Evolutionary conservation across 2,888 invertebrate genomes (phyloP).

Genomic region (Chirona hameri): DNA sequence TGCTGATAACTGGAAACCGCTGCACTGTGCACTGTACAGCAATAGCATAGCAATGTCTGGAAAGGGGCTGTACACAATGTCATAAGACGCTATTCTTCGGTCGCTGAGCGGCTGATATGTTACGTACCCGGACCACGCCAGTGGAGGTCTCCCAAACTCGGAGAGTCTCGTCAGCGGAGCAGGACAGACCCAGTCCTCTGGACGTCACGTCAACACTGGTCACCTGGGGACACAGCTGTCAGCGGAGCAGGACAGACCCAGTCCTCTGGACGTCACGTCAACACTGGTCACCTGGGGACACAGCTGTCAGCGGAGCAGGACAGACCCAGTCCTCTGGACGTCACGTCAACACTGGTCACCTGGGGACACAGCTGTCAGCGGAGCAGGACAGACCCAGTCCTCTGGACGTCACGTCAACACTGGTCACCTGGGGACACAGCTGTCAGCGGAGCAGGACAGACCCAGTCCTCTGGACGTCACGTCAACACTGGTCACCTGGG

Average conservation of each 20-base stretch:
- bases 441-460: conserved; percentile 58
- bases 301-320: no score
- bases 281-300: not conserved
- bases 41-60: no score
- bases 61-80: no score
- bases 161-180: conserved; percentile 57
- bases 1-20: no score
- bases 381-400: conserved; percentile 62
- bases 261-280: no score
- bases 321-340: no score
- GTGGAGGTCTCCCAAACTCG: conserved; percentile 62
- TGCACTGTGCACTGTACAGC: no score
- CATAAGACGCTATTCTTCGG: no score
- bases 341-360: not conserved
- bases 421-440: conserved; percentile 48
- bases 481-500: conserved; percentile 56
- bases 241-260: no score
- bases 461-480: conserved; percentile 59
- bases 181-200: conserved; percentile 61
- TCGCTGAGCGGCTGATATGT: not conserved
- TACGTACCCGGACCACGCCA: conserved; percentile 53
- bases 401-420: conserved; percentile 58
- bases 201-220: conserved; percentile 57
- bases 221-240: conserved; percentile 46
- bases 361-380: conserved; percentile 49